These are phyloP conservation scores for Drosophila antonietae DNA, from an alignment of 2,888 invertebrate genomes.

Conservation along the genomic window DNA sequence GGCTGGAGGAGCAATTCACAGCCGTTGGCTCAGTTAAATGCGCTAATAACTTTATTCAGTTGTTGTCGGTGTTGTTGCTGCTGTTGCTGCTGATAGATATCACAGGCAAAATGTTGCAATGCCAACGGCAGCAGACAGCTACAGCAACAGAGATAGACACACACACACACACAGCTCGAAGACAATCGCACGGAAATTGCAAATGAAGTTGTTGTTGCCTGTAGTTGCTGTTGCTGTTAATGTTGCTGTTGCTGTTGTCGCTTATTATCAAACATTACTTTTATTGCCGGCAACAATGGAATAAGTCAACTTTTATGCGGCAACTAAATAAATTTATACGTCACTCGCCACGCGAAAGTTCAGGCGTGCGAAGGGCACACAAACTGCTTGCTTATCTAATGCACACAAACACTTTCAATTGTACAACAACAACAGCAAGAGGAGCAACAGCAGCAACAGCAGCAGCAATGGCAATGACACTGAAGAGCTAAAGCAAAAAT, in stretches of 20 bases:
- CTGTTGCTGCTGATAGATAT: constrained; percentile 62
- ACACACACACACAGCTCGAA: constrained; percentile 30
- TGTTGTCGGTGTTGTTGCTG: constrained; percentile 44
- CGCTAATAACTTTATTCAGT: constrained; percentile 80
- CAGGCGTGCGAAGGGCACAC: constrained; percentile 75
- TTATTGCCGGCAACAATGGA: constrained; percentile 47
- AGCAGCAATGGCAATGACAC: constrained; percentile 35
- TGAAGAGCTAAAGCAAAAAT: constrained; percentile 31
- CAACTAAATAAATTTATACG: constrained; percentile 54
- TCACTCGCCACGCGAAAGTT: constrained; percentile 54
- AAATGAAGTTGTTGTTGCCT: constrained; percentile 68
- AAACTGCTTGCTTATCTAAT: constrained; percentile 63
- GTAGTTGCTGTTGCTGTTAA: constrained; percentile 14
- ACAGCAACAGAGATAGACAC: constrained; percentile 15
- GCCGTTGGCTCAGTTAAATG: constrained; percentile 75
- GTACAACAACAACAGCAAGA: constrained; percentile 22
- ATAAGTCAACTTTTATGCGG: constrained; percentile 45
- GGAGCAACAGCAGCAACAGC: constrained; percentile 14
- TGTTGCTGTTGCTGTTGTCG: constrained; percentile 35
- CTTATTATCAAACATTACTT: constrained; percentile 62
- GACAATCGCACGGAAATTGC: constrained; percentile 80
- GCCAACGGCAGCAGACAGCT: constrained; percentile 26
- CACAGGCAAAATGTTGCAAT: constrained; percentile 33
- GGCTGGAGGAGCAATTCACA: constrained; percentile 33
- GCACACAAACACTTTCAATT: constrained; percentile 34